A percentile compares a stretch with the other conserved stretches of the same genome.
phyloP scores from a whole-genome alignment of 2,113 vertebrate species.

The Eleginops maclovinus region DNA sequence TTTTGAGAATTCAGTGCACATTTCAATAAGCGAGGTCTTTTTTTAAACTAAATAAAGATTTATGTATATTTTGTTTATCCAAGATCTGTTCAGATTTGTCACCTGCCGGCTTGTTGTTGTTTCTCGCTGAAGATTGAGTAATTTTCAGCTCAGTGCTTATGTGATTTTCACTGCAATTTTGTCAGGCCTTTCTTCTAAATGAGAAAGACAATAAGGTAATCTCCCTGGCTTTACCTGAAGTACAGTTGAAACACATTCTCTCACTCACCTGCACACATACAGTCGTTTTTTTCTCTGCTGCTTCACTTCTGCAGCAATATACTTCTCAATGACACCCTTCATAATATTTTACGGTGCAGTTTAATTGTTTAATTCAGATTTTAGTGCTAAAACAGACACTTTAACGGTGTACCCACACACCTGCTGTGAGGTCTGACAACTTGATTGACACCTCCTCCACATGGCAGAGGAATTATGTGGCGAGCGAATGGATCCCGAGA shows the following conservation, averaged over 20 bases:
- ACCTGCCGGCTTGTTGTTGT: constrained; percentile 33
- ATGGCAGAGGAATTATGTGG: constrained; percentile 51
- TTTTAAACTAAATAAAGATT: constrained; percentile 27
- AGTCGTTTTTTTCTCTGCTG: constrained; percentile 12
- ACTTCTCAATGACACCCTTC: background rate
- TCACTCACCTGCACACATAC: constrained; percentile 4
- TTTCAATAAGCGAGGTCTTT: background rate
- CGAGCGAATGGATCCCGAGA: constrained; percentile 41
- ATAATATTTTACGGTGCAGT: background rate
- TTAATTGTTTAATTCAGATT: background rate
- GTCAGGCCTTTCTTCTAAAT: constrained; percentile 28
- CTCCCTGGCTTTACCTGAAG: constrained; percentile 31
- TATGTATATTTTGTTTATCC: constrained; percentile 37
- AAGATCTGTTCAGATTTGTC: constrained; percentile 44
- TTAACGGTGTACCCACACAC: constrained; percentile 12
- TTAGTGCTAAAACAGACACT: background rate
- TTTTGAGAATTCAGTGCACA: constrained; percentile 2
- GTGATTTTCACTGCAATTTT: constrained; percentile 52
- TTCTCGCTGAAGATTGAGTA: constrained; percentile 23
- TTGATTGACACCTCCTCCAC: constrained; percentile 7
- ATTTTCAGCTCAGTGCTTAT: constrained; percentile 44
- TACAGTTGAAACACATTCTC: constrained; percentile 39
- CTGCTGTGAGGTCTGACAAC: constrained; percentile 15
- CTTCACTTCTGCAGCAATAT: constrained; percentile 10
- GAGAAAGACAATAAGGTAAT: constrained; percentile 47